These are phyloP conservation scores for Heliconius hortense DNA, from an alignment of 2,888 invertebrate species.

Conservation along the genomic window DNA sequence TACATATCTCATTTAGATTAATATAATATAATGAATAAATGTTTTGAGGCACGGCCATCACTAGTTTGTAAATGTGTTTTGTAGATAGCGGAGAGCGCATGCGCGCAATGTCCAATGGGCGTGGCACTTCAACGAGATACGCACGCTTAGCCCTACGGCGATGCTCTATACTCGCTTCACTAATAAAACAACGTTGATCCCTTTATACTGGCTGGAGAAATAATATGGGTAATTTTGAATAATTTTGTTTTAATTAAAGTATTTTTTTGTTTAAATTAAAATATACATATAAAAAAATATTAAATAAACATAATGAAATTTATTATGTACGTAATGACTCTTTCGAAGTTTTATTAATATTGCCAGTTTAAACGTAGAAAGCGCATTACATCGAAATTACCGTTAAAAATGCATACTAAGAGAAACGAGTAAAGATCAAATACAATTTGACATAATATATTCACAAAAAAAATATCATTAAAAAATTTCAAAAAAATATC, in stretches of 20 bases:
- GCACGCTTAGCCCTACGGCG: conserved; percentile 33
- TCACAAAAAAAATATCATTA: no score
- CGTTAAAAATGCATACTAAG: background rate
- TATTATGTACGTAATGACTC: background rate
- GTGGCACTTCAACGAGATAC: conserved; percentile 40
- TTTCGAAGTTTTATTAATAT: background rate
- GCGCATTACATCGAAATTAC: no score
- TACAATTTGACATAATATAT: background rate
- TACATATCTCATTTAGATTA: background rate
- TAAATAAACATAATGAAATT: background rate
- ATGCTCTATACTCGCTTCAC: conserved; percentile 24
- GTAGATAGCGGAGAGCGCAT: conserved; percentile 35
- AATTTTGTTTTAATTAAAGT: background rate
- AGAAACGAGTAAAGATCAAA: no score
- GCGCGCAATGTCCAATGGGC: conserved; percentile 44
- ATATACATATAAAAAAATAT: background rate
- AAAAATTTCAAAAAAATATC: no score
- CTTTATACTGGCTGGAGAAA: background rate
- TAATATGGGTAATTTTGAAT: background rate
- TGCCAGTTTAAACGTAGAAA: background rate
- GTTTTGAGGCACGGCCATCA: background rate
- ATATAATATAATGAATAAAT: background rate
- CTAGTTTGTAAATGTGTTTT: conserved; percentile 29
- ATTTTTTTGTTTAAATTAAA: background rate
- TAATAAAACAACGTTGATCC: conserved; percentile 23